Evolutionary conservation across 2,113 vertebrate genomes (phyloP).

Genomic region (Carollia perspicillata): DNA sequence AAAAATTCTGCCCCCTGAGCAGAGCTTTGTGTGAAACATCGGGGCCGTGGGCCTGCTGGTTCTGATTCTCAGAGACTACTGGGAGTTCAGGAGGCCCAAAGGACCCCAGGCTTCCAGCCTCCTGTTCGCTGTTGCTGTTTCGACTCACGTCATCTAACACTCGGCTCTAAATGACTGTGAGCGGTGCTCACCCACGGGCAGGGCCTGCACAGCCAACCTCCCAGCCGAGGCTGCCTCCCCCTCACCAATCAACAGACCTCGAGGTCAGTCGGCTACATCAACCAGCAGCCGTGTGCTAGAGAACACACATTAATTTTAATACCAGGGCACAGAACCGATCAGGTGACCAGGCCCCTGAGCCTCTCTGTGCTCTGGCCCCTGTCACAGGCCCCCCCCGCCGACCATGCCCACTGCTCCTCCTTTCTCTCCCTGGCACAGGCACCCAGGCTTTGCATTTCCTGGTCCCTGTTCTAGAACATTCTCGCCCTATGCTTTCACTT

Average conservation of each 20-base stretch:
- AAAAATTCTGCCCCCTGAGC: not conserved
- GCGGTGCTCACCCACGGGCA: not conserved
- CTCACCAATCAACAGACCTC: constrained; percentile 31
- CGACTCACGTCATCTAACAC: not conserved
- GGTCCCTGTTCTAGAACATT: not conserved
- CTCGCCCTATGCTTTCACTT: not conserved
- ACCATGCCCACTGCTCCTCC: fast-evolving
- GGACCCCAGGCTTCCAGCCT: not conserved
- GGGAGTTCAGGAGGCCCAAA: not conserved
- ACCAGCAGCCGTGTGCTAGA: constrained; percentile 7
- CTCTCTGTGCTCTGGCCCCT: too few species aligned
- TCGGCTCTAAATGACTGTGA: not conserved
- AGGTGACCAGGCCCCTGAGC: too few species aligned
- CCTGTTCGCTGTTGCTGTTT: not conserved
- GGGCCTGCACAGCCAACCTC: not conserved
- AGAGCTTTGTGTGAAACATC: not conserved
- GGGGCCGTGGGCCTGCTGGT: not conserved
- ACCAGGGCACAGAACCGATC: not conserved
- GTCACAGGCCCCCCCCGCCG: too few species aligned
- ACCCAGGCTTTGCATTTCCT: not conserved
- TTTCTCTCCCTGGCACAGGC: not conserved
- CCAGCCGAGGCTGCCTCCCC: not conserved
- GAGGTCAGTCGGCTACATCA: not conserved
- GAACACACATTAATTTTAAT: constrained; percentile 43
- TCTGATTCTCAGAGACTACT: not conserved